These are phyloP conservation scores for Cephalopterus ornatus DNA, from an alignment of 2,113 vertebrate genomes.

Conservation along the genomic window DNA sequence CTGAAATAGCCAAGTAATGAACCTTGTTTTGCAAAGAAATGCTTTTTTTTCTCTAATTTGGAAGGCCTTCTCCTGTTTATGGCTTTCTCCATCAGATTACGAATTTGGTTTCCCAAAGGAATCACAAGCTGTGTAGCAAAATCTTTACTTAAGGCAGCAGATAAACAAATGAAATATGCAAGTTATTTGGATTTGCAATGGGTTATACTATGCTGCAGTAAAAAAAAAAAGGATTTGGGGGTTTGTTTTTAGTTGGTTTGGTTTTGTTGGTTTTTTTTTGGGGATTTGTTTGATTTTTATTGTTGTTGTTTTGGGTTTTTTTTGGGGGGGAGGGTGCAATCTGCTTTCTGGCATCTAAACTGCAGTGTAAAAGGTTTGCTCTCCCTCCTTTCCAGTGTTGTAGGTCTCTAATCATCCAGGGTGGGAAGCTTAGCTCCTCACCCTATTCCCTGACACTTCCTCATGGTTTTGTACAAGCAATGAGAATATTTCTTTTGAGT, in stretches of 20 bases:
- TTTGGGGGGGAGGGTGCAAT: background rate
- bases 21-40: background rate
- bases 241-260: background rate
- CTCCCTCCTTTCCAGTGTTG: background rate
- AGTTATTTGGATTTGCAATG: background rate
- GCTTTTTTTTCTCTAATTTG: background rate
- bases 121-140: background rate
- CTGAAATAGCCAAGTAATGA: background rate
- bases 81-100: background rate
- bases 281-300: background rate
- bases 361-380: background rate
- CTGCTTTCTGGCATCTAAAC: background rate
- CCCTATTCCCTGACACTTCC: background rate
- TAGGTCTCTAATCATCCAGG: background rate
- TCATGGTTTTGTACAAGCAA: accelerated
- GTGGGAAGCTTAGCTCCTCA: background rate
- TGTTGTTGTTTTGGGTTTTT: background rate
- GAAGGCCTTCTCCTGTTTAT: background rate
- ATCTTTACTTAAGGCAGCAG: background rate
- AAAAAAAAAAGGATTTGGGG: accelerated
- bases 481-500: background rate
- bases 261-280: background rate
- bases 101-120: background rate
- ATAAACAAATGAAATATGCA: background rate
- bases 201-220: background rate